Base-by-base conservation (phyloP, 2,888 invertebrate species). In the Serrognathus titanus region DNA sequence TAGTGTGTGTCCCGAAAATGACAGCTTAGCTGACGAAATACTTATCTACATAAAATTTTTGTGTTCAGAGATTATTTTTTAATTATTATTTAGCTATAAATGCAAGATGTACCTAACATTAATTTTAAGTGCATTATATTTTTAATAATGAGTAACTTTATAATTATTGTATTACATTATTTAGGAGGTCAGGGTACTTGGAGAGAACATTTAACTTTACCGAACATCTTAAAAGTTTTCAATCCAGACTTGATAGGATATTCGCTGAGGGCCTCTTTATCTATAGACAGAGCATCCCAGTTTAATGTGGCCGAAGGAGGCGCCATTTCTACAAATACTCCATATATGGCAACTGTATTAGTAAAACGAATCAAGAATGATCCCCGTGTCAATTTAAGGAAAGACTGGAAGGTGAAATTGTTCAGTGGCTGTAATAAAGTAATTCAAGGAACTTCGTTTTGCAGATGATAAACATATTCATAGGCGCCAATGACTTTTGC, bases 221-320 rank as follows among this genome's bases (percentile, higher is more conserved):
- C 84, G 10, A 84, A 85, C 71, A 83, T 85, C 45, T 66, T 86
- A 12, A 84, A 84, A 67, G 83, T 81, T 68, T 88, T 83, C 70
- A 88, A 87, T 73, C 84, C 85, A 0, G 79, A 83, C 45, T 69
- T 88, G 12, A 75, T 84, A 51, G 88, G 88, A 0, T 87, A 83
- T 63, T 80, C 87, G 0, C 55, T 78, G 0, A 74, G 75, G 11
- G 82, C 84, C 67, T 80, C 82, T 0, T 69, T 80, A 5, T 75
- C 80, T 0, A 74, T 74, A 35, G 77, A 78, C 20, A 57, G 60
- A 53, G 74, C 65, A 3, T 79, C 83, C 0, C 77, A 79, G 64
- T 82, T 86, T 58, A 85, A 86, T 67, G 81, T 84, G 0, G 86
- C 84, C 13, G 85, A 85, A 69, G 66, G 74, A 48, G 83, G 80